phyloP scores from a whole-genome alignment of 1,140 invertebrate species.

The Procambarus virginalis region DNA sequence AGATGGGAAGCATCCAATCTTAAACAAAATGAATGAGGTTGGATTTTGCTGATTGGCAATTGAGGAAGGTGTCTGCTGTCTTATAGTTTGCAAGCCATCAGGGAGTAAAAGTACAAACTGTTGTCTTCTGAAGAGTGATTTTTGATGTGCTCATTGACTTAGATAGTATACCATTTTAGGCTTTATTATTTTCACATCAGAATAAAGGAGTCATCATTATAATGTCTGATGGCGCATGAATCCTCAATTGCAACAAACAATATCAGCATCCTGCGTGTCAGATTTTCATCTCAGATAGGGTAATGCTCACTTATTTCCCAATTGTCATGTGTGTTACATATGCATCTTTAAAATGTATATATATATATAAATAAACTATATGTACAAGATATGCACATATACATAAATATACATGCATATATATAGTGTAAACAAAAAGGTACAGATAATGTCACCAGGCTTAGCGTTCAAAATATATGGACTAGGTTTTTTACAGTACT shows the following conservation, averaged over 20 bases:
- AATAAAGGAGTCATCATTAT: neutral
- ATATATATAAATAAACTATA: slow-evolving; percentile 4
- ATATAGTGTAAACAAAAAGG: neutral
- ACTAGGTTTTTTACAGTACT: neutral
- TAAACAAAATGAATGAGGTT: slow-evolving; percentile 7
- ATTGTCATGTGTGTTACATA: slow-evolving; percentile 26
- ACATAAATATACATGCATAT: slow-evolving; percentile 19
- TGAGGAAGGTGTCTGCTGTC: slow-evolving; percentile 22
- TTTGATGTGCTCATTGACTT: slow-evolving; percentile 22
- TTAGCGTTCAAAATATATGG: slow-evolving; percentile 11
- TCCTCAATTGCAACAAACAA: slow-evolving; percentile 14
- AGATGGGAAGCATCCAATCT: slow-evolving; percentile 2
- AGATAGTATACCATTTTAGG: slow-evolving; percentile 35
- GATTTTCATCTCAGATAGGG: neutral
- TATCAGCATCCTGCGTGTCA: neutral
- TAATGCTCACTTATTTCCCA: slow-evolving; percentile 25
- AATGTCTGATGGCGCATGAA: slow-evolving; percentile 10
- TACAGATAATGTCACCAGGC: neutral
- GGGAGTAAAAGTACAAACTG: slow-evolving; percentile 41
- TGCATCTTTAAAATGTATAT: neutral
- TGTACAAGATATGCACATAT: slow-evolving; percentile 18
- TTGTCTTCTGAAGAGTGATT: slow-evolving; percentile 30
- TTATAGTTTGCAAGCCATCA: slow-evolving; percentile 39
- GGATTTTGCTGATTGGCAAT: neutral
- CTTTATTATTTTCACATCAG: slow-evolving; percentile 12